Evolutionary conservation across 1,140 invertebrate genomes (phyloP).

Genomic region (Magallana gigas): DNA sequence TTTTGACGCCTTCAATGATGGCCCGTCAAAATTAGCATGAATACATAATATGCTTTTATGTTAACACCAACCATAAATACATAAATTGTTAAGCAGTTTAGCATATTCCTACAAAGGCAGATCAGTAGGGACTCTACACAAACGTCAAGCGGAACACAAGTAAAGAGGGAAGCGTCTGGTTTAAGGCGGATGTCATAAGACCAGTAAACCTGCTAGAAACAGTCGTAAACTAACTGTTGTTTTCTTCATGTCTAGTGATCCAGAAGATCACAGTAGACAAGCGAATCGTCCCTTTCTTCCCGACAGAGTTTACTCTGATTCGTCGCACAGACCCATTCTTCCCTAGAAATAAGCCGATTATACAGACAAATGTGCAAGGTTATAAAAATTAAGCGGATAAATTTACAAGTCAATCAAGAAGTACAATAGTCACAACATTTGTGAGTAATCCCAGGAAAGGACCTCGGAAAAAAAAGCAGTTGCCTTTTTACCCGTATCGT

Average conservation of each 20-base stretch:
- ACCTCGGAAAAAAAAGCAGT: neutral
- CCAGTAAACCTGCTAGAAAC: slow-evolving; percentile 8
- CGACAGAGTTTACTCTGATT: neutral
- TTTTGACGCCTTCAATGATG: slow-evolving; percentile 42
- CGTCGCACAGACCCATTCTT: neutral
- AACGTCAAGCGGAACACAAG: slow-evolving; percentile 11
- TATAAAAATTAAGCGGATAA: slow-evolving; percentile 35
- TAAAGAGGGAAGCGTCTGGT: neutral
- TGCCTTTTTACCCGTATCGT: neutral
- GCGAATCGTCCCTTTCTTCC: slow-evolving; percentile 4
- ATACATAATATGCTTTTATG: slow-evolving; percentile 40
- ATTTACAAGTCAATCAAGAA: slow-evolving; percentile 24
- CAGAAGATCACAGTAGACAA: neutral
- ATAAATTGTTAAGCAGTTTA: slow-evolving; percentile 37
- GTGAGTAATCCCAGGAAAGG: neutral
- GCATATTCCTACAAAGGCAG: slow-evolving; percentile 21
- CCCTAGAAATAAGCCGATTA: neutral
- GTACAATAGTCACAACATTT: neutral
- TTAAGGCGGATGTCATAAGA: neutral
- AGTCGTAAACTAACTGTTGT: slow-evolving; percentile 14
- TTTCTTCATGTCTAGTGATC: slow-evolving; percentile 14
- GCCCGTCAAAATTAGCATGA: slow-evolving; percentile 32
- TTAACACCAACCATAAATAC: slow-evolving; percentile 34
- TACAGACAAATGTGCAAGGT: neutral
- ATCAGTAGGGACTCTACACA: slow-evolving; percentile 19